Conservation (phyloP, 2,888 invertebrate species). For the Xestia c-nigrum region DNA sequence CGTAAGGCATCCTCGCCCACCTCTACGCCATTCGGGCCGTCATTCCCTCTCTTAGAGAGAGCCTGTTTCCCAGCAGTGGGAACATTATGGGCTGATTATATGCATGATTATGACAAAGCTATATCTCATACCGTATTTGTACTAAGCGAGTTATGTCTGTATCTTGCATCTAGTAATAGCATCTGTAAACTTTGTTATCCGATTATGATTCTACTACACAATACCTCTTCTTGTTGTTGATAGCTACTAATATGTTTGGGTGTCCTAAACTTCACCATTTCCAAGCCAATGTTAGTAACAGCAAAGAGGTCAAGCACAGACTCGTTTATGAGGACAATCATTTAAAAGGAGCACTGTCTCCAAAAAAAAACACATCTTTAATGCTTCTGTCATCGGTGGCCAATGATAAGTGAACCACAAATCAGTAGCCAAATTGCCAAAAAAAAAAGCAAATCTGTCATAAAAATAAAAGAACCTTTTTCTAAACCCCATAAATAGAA, state of each 20-base stretch:
- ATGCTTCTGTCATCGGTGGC: not conserved
- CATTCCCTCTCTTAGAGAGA: no score
- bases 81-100: no score
- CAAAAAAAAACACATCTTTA: not conserved
- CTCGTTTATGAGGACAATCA: not conserved
- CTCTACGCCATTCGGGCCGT: no score
- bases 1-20: no score
- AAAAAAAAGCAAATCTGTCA: not conserved
- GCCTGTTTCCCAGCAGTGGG: no score
- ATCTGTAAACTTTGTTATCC: not conserved
- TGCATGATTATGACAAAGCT: not conserved
- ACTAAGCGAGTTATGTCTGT: not conserved
- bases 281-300: not conserved
- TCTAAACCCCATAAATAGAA: slow-evolving; percentile 31
- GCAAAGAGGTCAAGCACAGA: not conserved
- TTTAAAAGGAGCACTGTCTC: not conserved
- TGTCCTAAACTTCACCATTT: no score
- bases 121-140: not conserved
- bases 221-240: not conserved
- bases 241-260: not conserved
- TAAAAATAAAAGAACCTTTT: not conserved
- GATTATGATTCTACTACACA: not conserved
- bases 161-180: no score
- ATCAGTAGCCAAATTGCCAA: not conserved
- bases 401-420: not conserved